These are phyloP conservation scores for Cataglyphis cursor DNA, from an alignment of 2,888 invertebrate genomes.

Conservation along the genomic window DNA sequence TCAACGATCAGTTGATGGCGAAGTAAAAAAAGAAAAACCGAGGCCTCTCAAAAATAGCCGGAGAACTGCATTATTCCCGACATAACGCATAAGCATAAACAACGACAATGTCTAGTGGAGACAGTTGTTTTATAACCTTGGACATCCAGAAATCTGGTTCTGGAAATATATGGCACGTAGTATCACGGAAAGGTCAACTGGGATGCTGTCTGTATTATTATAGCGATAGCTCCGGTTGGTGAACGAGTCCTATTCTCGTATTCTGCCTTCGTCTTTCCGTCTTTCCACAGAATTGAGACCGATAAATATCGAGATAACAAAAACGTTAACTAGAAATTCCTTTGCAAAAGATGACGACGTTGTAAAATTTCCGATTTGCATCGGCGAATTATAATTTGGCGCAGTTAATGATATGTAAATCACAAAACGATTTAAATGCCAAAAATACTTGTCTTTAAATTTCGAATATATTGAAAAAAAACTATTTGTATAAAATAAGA, in stretches of 20 bases:
- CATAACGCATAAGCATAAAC: conserved; percentile 12
- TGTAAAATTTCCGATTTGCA: conserved; percentile 8
- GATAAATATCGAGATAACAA: conserved; percentile 6
- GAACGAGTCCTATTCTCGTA: conserved; percentile 24
- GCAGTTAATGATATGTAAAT: neutral
- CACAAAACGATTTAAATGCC: neutral
- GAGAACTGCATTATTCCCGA: neutral
- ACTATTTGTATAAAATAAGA: neutral
- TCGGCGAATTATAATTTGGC: neutral
- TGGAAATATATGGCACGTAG: conserved; percentile 15
- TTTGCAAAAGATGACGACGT: neutral
- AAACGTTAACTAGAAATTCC: neutral
- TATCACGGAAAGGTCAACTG: conserved; percentile 49
- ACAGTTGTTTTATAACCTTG: conserved; percentile 47
- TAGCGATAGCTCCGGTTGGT: conserved; percentile 21
- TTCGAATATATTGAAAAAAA: neutral
- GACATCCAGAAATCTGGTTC: conserved; percentile 49
- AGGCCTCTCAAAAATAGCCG: conserved; percentile 2
- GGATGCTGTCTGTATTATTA: conserved; percentile 34
- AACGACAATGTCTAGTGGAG: conserved; percentile 12
- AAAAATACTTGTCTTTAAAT: neutral
- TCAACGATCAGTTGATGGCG: neutral
- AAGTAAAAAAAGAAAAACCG: neutral
- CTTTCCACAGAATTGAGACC: neutral
- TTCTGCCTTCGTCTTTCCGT: neutral